These are phyloP conservation scores for Yponomeuta evonymella DNA, from an alignment of 2,888 invertebrate species.

Conservation along the genomic window DNA sequence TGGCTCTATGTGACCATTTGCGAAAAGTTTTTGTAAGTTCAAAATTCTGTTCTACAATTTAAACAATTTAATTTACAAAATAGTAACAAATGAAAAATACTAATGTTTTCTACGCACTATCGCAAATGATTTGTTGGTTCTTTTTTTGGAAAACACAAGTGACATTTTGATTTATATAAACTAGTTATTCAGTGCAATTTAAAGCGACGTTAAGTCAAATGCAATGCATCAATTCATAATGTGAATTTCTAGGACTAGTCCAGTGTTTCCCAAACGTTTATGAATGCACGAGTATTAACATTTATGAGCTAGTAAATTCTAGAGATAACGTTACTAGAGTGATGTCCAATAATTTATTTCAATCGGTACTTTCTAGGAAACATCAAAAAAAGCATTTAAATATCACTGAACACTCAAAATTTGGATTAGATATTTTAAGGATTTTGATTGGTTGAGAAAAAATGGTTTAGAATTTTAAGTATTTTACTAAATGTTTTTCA, in stretches of 20 bases:
- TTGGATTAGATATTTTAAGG: no score
- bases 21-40: conserved; percentile 31
- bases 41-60: background rate
- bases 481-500: no score
- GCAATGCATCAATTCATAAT: background rate
- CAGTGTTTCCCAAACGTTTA: background rate
- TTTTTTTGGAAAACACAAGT: background rate
- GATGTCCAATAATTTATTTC: no score
- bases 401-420: no score
- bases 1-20: conserved; percentile 35
- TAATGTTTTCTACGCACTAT: background rate
- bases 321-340: background rate
- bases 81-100: background rate
- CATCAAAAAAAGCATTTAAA: no score
- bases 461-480: no score
- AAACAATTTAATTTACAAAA: background rate
- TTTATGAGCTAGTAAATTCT: background rate
- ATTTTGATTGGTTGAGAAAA: no score
- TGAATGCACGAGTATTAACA: background rate
- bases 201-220: background rate
- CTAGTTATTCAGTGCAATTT: no score
- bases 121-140: conserved; percentile 1
- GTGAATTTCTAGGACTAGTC: background rate
- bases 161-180: background rate
- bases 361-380: no score